phyloP scores from a whole-genome alignment of 2,113 vertebrate genomes.

The Narcine bancroftii region DNA sequence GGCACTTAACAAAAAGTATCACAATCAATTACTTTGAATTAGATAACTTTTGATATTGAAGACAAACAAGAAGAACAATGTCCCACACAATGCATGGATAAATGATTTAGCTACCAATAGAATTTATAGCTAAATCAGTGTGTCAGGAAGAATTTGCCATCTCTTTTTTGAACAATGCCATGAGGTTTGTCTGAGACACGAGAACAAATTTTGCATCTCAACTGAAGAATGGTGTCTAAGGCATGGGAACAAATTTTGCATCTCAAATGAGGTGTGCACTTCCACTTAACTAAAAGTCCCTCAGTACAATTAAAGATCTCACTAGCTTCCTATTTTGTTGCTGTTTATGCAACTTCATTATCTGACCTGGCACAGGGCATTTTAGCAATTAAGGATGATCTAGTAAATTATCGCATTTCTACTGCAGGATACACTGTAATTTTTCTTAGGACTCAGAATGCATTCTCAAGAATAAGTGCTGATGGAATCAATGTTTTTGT shows the following conservation, averaged over 20 bases:
- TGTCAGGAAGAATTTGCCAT: not conserved
- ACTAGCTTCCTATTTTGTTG: no score
- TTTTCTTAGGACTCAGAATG: no score
- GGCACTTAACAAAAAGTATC: not conserved
- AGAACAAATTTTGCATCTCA: not conserved
- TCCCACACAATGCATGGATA: not conserved
- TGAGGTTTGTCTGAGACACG: not conserved
- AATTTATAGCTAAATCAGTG: not conserved
- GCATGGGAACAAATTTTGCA: not conserved
- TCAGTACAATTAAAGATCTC: no score
- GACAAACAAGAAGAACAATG: not conserved
- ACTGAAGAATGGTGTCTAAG: not conserved
- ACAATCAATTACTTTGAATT: constrained; percentile 13
- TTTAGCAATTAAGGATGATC: not conserved
- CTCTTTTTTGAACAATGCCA: not conserved
- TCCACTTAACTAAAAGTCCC: not conserved
- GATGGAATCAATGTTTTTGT: no score
- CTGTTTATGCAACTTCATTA: not conserved
- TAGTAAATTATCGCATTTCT: no score
- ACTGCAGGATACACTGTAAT: not conserved
- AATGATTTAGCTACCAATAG: not conserved
- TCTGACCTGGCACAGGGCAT: not conserved
- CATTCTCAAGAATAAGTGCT: no score
- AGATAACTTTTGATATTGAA: not conserved
- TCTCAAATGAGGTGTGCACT: not conserved